Base-by-base conservation (phyloP, 2,113 vertebrate species). In the Nycticebus coucang region DNA sequence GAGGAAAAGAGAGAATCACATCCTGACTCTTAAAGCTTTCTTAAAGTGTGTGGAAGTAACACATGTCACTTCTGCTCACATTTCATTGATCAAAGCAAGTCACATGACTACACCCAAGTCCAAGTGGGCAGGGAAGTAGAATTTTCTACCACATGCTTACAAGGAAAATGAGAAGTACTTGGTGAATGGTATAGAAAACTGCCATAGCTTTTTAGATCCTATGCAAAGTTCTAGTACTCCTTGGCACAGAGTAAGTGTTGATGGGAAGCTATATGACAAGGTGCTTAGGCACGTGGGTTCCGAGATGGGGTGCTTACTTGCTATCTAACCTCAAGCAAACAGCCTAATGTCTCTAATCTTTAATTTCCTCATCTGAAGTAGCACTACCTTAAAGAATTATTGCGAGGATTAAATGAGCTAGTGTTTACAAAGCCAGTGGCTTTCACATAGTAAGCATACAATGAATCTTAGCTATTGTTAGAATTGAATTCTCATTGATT, bases 311-410 rank as follows among this genome's bases (percentile, higher is more conserved):
- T 92, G n/a, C 60, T 89, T 33, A 57, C 37, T 33, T 10, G 15
- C 21, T 15, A 2, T 74, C 24, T 75, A 21, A 45, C 62, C 22
- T 59, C 50, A 35, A 83, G 30, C 1, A 11, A 74, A 78, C 57
- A 77, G 18, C 24, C 33, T 91, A 30, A 60, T 72, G 5, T 59
- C 37, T 59, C 60, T 72, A 24, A 45, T 21, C n/a, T 87, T 87
- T 57, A 26, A 35, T 87, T 80, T 93, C 55, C 33, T 89, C 30
- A 62, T 60, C 83, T 85, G 45, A 94, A 90, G n/a, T 35, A 92
- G 37, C 21, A 80, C 30, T 78, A 8, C 22, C 1, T 87, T 84
- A 68, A 22, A 89, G 14, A 62, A 53, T 30, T 92, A 19, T 64
- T 89, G 22, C 71, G 53, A 59, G 35, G 57, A 87, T 55, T 84